phyloP scores from a whole-genome alignment of 2,113 vertebrate genomes.

The Caloenas nicobarica region DNA sequence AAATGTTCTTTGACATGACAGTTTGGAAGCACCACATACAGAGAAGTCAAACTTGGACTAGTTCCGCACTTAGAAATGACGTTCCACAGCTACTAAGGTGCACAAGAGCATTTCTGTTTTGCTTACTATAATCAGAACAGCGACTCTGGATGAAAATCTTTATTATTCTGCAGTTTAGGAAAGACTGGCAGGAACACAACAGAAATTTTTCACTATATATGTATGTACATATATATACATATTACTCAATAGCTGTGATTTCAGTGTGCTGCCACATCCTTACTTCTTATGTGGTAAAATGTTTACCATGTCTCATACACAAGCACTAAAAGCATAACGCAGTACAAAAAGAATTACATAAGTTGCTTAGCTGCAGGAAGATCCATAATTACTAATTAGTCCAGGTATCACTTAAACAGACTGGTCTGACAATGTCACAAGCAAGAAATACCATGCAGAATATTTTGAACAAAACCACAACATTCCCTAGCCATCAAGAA shows the following conservation, averaged over 20 bases:
- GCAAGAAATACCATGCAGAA: background rate
- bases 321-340: background rate
- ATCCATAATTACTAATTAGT: background rate
- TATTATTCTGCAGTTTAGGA: background rate
- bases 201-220: background rate
- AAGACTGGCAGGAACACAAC: background rate
- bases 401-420: background rate
- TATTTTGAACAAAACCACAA: background rate
- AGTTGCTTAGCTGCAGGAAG: background rate
- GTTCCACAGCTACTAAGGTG: background rate
- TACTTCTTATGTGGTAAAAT: background rate
- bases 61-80: background rate
- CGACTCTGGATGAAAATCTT: background rate
- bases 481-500: background rate
- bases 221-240: too few species aligned
- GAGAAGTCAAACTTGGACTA: background rate
- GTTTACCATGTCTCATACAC: background rate
- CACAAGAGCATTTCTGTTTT: background rate
- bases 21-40: background rate
- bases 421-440: background rate
- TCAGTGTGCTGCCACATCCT: background rate
- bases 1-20: background rate
- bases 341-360: background rate
- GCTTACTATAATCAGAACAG: background rate
- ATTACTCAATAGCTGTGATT: background rate